phyloP scores from a whole-genome alignment of 2,888 invertebrate species.

The Chromoteleia sp. region DNA sequence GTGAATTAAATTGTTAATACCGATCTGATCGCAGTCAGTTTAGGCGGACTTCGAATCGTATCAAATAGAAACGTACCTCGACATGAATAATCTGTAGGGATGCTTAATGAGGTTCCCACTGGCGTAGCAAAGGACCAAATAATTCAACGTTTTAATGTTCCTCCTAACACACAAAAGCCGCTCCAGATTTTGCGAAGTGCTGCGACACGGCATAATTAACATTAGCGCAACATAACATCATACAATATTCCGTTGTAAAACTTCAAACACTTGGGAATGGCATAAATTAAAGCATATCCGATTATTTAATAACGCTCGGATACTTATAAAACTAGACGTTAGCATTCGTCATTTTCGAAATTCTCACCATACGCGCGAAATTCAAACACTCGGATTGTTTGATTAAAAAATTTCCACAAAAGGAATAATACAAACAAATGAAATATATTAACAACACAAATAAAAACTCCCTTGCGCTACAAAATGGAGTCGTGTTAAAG shows the following conservation, averaged over 20 bases:
- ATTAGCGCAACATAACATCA: conserved; percentile 1
- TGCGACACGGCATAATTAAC: conserved; percentile 35
- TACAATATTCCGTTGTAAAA: conserved; percentile 2
- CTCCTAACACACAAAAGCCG: conserved; percentile 17
- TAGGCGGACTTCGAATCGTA: conserved; percentile 15
- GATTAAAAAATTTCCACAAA: background rate
- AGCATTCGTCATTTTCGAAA: no score
- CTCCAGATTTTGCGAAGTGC: background rate
- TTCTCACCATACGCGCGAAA: no score
- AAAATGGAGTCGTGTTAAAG: background rate
- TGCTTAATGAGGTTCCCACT: conserved; percentile 28
- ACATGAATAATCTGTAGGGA: conserved; percentile 20
- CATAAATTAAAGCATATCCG: background rate
- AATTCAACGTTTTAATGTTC: conserved; percentile 38
- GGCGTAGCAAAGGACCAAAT: conserved; percentile 32
- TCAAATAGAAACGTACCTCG: conserved; percentile 24
- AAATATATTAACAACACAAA: no score
- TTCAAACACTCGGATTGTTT: no score
- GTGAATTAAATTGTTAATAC: conserved; percentile 29
- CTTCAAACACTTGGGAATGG: conserved; percentile 4
- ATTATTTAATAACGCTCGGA: background rate
- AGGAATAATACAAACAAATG: background rate
- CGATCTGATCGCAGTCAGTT: conserved; percentile 12
- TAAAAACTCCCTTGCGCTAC: no score
- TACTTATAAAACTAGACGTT: conserved; percentile 1